A percentile compares a stretch with the other conserved stretches of the same genome.
Conservation (phyloP, 2,113 vertebrate genomes). For the Phalacrocorax aristotelis region DNA sequence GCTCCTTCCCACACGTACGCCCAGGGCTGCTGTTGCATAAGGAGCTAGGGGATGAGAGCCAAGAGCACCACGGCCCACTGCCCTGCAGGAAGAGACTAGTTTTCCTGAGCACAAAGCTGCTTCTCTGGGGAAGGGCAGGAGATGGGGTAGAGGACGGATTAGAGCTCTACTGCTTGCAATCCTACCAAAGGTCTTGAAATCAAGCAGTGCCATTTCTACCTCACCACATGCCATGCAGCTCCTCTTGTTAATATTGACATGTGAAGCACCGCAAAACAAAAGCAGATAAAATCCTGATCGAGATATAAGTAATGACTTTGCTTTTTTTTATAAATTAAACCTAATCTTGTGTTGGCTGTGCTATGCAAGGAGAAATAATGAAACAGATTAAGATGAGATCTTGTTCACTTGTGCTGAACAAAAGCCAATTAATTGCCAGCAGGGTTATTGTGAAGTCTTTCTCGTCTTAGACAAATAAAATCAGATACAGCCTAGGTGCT, state of each 20-base stretch:
- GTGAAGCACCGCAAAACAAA: not conserved
- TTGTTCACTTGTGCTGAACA: slow-evolving; percentile 72
- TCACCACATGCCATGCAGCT: not conserved
- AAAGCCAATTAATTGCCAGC: slow-evolving; percentile 74
- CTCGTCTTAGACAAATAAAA: not conserved
- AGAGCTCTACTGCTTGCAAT: not conserved
- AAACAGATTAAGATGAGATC: slow-evolving; percentile 76
- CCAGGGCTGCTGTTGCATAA: not conserved
- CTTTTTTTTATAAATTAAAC: slow-evolving; percentile 70
- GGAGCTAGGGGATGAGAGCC: not conserved
- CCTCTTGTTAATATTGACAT: not conserved
- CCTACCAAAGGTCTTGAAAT: not conserved
- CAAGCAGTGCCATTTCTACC: not conserved
- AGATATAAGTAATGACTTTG: slow-evolving; percentile 61
- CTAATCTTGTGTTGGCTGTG: slow-evolving; percentile 77
- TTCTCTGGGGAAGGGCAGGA: not conserved
- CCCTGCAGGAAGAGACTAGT: not conserved
- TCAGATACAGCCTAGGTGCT: not conserved
- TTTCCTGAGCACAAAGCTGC: not conserved
- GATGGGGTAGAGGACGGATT: not conserved
- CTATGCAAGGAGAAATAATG: slow-evolving; percentile 74
- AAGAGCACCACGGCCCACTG: not conserved
- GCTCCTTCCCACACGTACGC: not conserved
- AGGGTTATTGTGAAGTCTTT: slow-evolving; percentile 38
- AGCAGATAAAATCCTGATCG: slow-evolving; percentile 48